phyloP scores from a whole-genome alignment of 92 coral and sea anemone species.

The Blastomussa wellsi region DNA sequence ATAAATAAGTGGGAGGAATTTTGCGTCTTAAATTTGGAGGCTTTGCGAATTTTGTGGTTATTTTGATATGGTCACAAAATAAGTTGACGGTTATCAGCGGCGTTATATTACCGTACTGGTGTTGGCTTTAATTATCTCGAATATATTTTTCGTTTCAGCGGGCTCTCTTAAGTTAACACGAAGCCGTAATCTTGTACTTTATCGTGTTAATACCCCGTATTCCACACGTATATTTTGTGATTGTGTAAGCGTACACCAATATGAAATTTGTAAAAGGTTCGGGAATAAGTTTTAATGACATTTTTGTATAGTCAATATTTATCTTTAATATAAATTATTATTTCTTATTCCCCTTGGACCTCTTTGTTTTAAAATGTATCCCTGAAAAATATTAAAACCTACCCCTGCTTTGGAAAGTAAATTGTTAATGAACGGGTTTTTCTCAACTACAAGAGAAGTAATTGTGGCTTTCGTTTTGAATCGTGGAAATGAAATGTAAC shows the following conservation, averaged over 20 bases:
- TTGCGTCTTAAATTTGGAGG: too few relatives aligned
- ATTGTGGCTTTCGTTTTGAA: background rate
- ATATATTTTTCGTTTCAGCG: background rate
- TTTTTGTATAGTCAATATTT: conserved; percentile 37
- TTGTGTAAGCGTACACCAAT: too few relatives aligned
- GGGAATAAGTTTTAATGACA: background rate
- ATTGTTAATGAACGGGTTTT: background rate
- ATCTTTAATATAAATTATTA: conserved; percentile 27
- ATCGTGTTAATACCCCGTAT: too few relatives aligned
- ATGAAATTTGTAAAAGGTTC: background rate
- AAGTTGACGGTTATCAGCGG: background rate
- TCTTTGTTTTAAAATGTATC: background rate
- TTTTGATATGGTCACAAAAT: background rate
- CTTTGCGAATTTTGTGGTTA: too few relatives aligned
- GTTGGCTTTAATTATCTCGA: background rate
- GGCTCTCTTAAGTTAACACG: background rate
- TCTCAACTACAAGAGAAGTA: background rate
- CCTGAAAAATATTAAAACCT: too few relatives aligned
- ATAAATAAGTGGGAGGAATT: too few relatives aligned
- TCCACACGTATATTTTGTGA: background rate
- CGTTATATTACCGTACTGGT: background rate
- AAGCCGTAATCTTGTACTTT: background rate
- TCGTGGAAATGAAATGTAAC: background rate
- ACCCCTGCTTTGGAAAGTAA: background rate
- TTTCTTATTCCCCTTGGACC: background rate